Base-by-base conservation (phyloP, 2,888 invertebrate genomes). In the Leptopilina myrica region DNA sequence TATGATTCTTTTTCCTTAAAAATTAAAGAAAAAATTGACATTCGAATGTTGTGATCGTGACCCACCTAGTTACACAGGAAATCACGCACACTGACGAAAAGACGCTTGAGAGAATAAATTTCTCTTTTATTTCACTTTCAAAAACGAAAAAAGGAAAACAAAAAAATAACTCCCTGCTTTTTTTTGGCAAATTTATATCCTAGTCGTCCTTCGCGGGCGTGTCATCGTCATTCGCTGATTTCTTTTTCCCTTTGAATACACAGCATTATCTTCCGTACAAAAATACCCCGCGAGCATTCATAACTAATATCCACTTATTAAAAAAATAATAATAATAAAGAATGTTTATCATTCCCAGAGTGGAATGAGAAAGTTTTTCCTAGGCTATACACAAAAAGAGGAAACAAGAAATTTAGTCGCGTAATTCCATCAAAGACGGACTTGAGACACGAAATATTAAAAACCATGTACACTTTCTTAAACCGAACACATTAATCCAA, bases 11-110 rank as follows among this genome's bases (percentile, higher is more conserved):
- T 40, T 14, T 12, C 1, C 56, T 14, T 33, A 14, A 56, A 26
- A 33, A 4, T 4, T 3, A 33, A 33, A 33, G 33, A 33, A 3
- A 33, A 33, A 53, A 26, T 33, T 53, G 26, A 73, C 33, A 56
- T 73, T 33, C 5, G 56, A 62, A 20, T 20, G 15, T 59, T n/a
- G 59, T 59, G 12, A n/a, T 73, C n/a, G 53, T 56, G 53, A 49
- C 53, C 69, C 69, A 69, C 53, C 69, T 69, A 49, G 69, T 53
- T 53, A 8, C 53, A 56, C 56, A n/a, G 56, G n/a, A 73, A 12
- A n/a, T 73, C 9, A 49, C 73, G 26, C 9, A n/a, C 73, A 7
- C 7, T 5, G 46, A 8, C 5, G 1, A 46, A 46, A 46, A 33
- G 33, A 4, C 33, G 33, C 33, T 5, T 33, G 33, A 33, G 33